A percentile compares a stretch with the other conserved stretches of the same genome.
Evolutionary conservation across 1,140 invertebrate species (phyloP).

Genomic region (Dreissena rostriformis): DNA sequence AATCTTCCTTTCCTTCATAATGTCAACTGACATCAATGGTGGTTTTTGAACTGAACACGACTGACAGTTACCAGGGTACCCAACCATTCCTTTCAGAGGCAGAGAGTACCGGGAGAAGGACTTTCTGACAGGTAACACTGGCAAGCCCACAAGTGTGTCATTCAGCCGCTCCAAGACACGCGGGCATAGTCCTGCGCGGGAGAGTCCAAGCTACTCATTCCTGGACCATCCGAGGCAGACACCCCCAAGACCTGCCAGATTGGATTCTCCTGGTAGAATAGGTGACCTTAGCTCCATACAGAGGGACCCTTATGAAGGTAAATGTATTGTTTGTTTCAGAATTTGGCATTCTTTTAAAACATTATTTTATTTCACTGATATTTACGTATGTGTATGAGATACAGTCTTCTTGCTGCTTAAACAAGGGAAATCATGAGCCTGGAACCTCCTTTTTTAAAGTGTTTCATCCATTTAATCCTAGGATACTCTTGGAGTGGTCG

Average conservation of each 20-base stretch:
- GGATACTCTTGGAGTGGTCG: no score
- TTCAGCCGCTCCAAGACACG: conserved; percentile 6
- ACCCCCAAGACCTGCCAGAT: conserved; percentile 58
- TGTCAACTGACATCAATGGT: no score
- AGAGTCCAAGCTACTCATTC: conserved; percentile 53
- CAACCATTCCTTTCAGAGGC: conserved; percentile 49
- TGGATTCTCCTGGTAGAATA: conserved; percentile 62
- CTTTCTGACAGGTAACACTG: conserved; percentile 39
- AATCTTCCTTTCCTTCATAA: no score
- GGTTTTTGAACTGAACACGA: no score
- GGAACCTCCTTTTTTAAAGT: no score
- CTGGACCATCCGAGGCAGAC: conserved; percentile 65
- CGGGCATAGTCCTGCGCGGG: conserved; percentile 14
- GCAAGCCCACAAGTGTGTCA: conserved; percentile 37
- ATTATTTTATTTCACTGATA: no score
- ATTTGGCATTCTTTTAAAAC: no score
- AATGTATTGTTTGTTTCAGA: not conserved
- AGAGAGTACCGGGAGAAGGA: conserved; percentile 55
- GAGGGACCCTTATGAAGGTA: conserved; percentile 67
- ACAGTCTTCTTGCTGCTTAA: no score
- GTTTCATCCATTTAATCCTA: no score
- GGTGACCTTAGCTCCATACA: conserved; percentile 76
- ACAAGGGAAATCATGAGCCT: no score
- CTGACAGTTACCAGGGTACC: no score
- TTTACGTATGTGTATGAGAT: no score